Base-by-base conservation (phyloP, 1,140 invertebrate genomes). In the Drosophila lacertosa region DNA sequence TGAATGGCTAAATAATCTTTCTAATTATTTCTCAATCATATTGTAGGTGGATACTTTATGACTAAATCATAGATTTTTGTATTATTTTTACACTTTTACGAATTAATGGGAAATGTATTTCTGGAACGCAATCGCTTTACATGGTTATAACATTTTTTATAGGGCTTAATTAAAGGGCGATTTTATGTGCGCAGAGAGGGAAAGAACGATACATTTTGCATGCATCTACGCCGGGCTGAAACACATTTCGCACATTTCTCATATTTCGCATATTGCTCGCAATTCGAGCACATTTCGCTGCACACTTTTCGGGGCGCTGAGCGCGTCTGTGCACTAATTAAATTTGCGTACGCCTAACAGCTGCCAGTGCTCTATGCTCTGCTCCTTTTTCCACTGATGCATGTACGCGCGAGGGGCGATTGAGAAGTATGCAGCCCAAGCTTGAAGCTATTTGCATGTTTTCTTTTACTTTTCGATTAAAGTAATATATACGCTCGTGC, bases 241-340 rank as follows among this genome's bases (percentile, higher is more conserved):
- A 53, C 24, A 35, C 33, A 59, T 58, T 65, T 65, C 42, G 13
- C 51, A 39, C n/a, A 45, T 64, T 54, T 51, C 42, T 20, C 42
- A 42, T 48, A n/a, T n/a, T 59, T 47, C 40, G 13, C 35, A 48
- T 18, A 39, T 65, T 39, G 6, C 26, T 48, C 29, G 3, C 39
- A 47, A 26, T 26, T 32, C 48, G n/a, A n/a, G 10, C 29, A 53
- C 47, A 64, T 53, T 53, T 59, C 53, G 47, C 53, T 74, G 54
- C 47, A 57, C 47, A 35, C 55, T 65, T 73, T 71, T 54, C 18
- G 48, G 50, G 15, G 44, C 45, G 51, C 29, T 55, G 18, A 62
- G 37, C 53, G 53, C 44, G 29, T 57, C 33, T 65, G 39, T 59
- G 60, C 72, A 60, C 60, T 74, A 74, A 74, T 74, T 74, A 74